Base-by-base conservation (phyloP, 2,888 invertebrate genomes). In the Torymus auratus region DNA sequence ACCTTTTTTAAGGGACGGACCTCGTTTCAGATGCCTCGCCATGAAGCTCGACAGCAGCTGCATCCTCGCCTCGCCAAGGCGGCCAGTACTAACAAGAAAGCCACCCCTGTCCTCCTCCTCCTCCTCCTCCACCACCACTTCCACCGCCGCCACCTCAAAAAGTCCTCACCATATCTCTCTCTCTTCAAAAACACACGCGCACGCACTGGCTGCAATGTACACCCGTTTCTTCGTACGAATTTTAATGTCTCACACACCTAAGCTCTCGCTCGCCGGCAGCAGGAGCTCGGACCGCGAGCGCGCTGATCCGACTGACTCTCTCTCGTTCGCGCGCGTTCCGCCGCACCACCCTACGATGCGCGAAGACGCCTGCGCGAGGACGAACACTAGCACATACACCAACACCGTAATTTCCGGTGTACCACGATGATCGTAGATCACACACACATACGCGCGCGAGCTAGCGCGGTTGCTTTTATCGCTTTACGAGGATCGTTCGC, bases 41-140 rank as follows among this genome's bases (percentile, higher is more conserved):
- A 89, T 87, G 85, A 89, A 87, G 83, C 86, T 87, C 78, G 88
- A 89, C 84, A 88, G 83, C 72, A 88, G 85, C 86, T 88, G 88
- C 88, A 89, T 89, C 64, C 73, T 82, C 65, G 13, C 23, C 28
- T 17, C 13, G 11, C 41, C 55, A 13, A n/a, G 23, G 20, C 41
- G 23, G 20, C 41, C 41, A 10, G 41, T 7, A n/a, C n/a, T n/a
- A 7, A 41, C 41, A 5, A 53, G n/a, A 13, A 61, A n/a, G 1
- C 50, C 12, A 2, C 50, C 12, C 65, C n/a, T 11, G 11, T 2
- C n/a, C 7, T 50, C 73, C 28, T 17, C 58, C 12, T 17, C 41
- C 62, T 13, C 72, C 15, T 12, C 12, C 4, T 1, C 12, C 14
- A 53, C 5, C 14, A 0, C 41, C 7, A 7, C 7, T 4, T 5